Conservation (phyloP, 2,888 invertebrate genomes). For the Polymixis lichenea region DNA sequence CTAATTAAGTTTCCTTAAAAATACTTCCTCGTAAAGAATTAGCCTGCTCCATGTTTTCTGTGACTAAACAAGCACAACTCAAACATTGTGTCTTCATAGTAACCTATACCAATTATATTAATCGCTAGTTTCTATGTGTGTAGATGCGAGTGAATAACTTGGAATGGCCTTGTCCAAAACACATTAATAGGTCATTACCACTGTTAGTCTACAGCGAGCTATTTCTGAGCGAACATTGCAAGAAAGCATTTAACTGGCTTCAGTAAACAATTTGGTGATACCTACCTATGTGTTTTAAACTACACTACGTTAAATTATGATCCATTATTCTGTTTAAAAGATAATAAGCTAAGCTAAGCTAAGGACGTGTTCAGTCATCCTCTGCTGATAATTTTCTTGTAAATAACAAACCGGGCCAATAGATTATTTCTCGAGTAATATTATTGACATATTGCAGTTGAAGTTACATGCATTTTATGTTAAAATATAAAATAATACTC, state of each 20-base stretch:
- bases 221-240: conserved; percentile 37
- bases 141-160: conserved; percentile 56
- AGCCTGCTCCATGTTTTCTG: not conserved
- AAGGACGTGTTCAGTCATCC: not conserved
- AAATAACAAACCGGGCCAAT: not conserved
- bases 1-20: not conserved
- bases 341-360: not conserved
- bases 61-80: not conserved
- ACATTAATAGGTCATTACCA: conserved; percentile 64
- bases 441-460: not conserved
- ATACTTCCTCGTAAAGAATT: not conserved
- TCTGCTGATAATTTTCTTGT: conserved; percentile 2
- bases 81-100: not conserved
- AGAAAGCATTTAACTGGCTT: conserved; percentile 22
- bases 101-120: conserved; percentile 17
- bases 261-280: not conserved
- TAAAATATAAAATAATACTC: conserved; percentile 76
- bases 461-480: not conserved
- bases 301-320: conserved; percentile 10
- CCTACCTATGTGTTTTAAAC: not conserved
- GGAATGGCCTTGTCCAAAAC: conserved; percentile 56
- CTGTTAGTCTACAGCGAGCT: conserved; percentile 31
- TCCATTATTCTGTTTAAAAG: conserved; percentile 5
- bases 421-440: not conserved
- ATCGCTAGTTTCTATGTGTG: conserved; percentile 27